Evolutionary conservation across 2,113 vertebrate genomes (phyloP).

Genomic region (Panthera tigris): DNA sequence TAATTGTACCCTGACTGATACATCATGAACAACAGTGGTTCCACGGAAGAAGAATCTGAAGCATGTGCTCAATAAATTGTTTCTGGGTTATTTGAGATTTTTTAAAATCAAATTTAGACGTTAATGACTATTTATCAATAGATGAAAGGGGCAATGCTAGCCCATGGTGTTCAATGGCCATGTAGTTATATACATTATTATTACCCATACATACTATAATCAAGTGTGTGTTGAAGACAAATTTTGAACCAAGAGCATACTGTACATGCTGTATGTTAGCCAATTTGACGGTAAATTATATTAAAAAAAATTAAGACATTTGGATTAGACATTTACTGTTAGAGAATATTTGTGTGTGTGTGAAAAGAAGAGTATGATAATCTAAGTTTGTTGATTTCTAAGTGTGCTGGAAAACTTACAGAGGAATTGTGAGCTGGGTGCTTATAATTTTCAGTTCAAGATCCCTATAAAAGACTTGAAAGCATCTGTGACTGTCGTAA

Average conservation of each 20-base stretch:
- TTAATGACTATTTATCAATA: background rate
- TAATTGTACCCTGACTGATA: background rate
- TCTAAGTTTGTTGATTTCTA: background rate
- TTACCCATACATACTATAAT: background rate
- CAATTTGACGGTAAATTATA: too few relatives aligned
- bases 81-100: background rate
- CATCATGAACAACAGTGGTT: background rate
- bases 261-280: too few relatives aligned
- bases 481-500: background rate
- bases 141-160: background rate
- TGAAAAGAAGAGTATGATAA: background rate
- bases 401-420: background rate
- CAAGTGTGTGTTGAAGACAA: background rate
- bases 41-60: background rate
- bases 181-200: background rate
- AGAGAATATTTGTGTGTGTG: background rate
- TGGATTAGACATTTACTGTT: background rate
- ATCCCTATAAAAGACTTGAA: background rate
- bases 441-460: background rate
- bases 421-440: background rate
- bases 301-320: too few relatives aligned
- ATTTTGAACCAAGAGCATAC: too few relatives aligned
- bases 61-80: background rate
- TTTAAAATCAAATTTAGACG: background rate
- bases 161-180: background rate